These are phyloP conservation scores for Heliconius nattereri DNA, from an alignment of 1,140 invertebrate genomes.

Conservation along the genomic window DNA sequence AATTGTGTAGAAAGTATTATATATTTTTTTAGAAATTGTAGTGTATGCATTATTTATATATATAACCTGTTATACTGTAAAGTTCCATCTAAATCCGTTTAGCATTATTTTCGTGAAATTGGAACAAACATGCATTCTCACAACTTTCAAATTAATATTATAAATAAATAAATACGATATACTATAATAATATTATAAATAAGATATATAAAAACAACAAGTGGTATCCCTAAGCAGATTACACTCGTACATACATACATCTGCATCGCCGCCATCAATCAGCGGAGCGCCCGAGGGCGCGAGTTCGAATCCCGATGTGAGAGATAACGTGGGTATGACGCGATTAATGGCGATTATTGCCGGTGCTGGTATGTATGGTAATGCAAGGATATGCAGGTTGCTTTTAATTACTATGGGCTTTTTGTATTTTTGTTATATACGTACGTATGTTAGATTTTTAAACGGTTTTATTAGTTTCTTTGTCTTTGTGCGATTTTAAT, in stretches of 20 bases:
- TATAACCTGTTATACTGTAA: no score
- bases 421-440: not conserved
- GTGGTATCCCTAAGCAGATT: conserved; percentile 1
- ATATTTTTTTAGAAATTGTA: no score
- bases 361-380: conserved; percentile 13
- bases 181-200: no score
- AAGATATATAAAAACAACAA: not conserved
- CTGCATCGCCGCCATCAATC: conserved; percentile 32
- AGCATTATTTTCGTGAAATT: no score
- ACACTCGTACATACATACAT: conserved; percentile 28
- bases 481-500: no score
- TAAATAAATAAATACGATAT: no score
- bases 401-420: not conserved
- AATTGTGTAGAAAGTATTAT: no score
- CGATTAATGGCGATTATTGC: conserved; percentile 35
- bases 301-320: conserved; percentile 32
- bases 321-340: conserved; percentile 36
- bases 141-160: no score
- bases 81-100: no score
- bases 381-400: not conserved
- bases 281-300: conserved; percentile 31
- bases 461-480: no score
- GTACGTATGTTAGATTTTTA: not conserved
- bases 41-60: no score
- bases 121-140: no score